Base-by-base conservation (phyloP, 1,140 invertebrate genomes). In the Diplogasteroides magnus region DNA sequence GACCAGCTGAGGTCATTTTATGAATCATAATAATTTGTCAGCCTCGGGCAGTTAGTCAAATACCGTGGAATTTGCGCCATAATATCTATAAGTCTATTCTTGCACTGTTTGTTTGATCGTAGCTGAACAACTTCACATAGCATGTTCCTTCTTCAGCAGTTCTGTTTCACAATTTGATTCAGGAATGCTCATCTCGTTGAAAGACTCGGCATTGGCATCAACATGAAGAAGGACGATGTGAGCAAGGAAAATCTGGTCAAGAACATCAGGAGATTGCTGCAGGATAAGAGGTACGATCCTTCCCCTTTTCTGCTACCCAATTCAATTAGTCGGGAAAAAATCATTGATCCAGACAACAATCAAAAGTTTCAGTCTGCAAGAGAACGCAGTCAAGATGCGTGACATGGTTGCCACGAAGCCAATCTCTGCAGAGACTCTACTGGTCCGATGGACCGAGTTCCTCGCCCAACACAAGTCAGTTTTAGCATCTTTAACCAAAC, bases 1-100 rank as follows among this genome's bases (percentile, higher is more conserved):
- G 67, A 68, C 26, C 67, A 68, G 67, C 61, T 27, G 56, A 23
- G n/a, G n/a, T n/a, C n/a, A n/a, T n/a, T n/a, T n/a, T n/a, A n/a
- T n/a, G n/a, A n/a, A n/a, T n/a, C n/a, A n/a, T n/a, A n/a, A n/a
- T n/a, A n/a, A n/a, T n/a, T n/a, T n/a, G n/a, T n/a, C n/a, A n/a
- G n/a, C n/a, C n/a, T n/a, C n/a, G n/a, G n/a, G n/a, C n/a, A n/a
- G n/a, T n/a, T n/a, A n/a, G n/a, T n/a, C n/a, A n/a, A n/a, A n/a
- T n/a, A n/a, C n/a, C n/a, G n/a, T n/a, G n/a, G n/a, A n/a, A n/a
- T n/a, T n/a, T n/a, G n/a, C n/a, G n/a, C n/a, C n/a, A n/a, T n/a
- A n/a, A n/a, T n/a, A n/a, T n/a, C n/a, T n/a, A n/a, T n/a, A n/a
- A n/a, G n/a, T n/a, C n/a, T n/a, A n/a, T n/a, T n/a, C n/a, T n/a